phyloP scores from a whole-genome alignment of 2,888 invertebrate species.

The Diadromus collaris region DNA sequence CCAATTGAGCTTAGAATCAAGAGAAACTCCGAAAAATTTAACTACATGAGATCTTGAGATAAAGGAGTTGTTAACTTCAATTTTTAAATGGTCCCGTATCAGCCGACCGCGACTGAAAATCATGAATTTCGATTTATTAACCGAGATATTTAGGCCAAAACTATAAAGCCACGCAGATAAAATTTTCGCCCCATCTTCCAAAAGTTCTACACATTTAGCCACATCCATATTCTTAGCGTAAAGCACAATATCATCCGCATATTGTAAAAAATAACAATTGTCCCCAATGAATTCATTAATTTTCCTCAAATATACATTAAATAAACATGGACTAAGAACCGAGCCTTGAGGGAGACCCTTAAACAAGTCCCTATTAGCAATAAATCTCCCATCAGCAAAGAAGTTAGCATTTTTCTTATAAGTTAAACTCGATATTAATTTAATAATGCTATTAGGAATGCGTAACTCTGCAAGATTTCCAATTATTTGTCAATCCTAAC shows the following conservation, averaged over 20 bases:
- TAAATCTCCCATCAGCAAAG: slow-evolving; percentile 20
- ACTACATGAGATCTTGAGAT: slow-evolving; percentile 5
- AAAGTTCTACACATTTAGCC: neutral
- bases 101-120: slow-evolving; percentile 5
- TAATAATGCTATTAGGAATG: slow-evolving; percentile 19
- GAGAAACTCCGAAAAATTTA: slow-evolving; percentile 12
- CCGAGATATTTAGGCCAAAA: slow-evolving; percentile 25
- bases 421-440: slow-evolving; percentile 6
- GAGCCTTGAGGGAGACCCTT: slow-evolving; percentile 24
- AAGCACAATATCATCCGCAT: too few relatives aligned
- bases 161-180: neutral
- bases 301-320: slow-evolving; percentile 30
- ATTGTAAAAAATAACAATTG: neutral
- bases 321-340: too few relatives aligned
- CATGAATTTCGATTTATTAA: slow-evolving; percentile 23
- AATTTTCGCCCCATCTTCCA: neutral
- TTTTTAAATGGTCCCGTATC: neutral
- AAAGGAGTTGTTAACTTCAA: neutral
- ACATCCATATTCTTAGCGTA: neutral
- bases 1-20: slow-evolving; percentile 29
- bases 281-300: neutral
- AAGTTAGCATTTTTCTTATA: slow-evolving; percentile 8
- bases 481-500: neutral
- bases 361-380: neutral
- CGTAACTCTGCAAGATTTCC: slow-evolving; percentile 9